phyloP scores from a whole-genome alignment of 2,113 vertebrate species.

The Myocastor coypus region DNA sequence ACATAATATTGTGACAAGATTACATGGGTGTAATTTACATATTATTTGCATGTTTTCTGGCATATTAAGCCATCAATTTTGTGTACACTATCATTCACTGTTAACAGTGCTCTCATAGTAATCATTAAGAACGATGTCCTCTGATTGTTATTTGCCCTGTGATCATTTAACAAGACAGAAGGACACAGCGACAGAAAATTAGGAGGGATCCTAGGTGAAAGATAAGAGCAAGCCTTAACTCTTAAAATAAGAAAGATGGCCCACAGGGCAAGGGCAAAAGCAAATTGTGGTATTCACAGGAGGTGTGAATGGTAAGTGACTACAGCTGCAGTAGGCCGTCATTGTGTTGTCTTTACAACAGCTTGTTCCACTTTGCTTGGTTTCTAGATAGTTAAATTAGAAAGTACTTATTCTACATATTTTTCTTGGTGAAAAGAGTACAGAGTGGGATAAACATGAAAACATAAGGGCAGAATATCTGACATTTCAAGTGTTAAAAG shows the following conservation, averaged over 20 bases:
- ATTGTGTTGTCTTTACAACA: not conserved
- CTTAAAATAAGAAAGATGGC: not conserved
- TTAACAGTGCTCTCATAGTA: not conserved
- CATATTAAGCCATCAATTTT: not conserved
- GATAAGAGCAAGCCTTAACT: not conserved
- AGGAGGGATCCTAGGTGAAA: not conserved
- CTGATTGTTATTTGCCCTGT: not conserved
- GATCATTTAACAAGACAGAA: not conserved
- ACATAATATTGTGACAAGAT: not conserved
- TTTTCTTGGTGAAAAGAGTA: not conserved
- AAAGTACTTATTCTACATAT: not conserved
- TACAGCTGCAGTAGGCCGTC: not conserved
- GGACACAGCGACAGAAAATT: not conserved
- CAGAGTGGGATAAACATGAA: not conserved
- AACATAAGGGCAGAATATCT: not conserved
- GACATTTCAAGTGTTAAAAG: constrained; percentile 1
- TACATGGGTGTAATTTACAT: not conserved
- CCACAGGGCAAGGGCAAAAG: not conserved
- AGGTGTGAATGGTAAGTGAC: too few relatives aligned
- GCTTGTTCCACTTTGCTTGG: not conserved
- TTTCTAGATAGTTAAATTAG: not conserved
- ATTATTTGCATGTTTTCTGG: not conserved
- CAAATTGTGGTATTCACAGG: not conserved
- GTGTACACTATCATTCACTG: not conserved
- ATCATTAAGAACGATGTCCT: not conserved